Evolutionary conservation across 2,113 vertebrate genomes (phyloP).

Genomic region (Mohoua ochrocephala): DNA sequence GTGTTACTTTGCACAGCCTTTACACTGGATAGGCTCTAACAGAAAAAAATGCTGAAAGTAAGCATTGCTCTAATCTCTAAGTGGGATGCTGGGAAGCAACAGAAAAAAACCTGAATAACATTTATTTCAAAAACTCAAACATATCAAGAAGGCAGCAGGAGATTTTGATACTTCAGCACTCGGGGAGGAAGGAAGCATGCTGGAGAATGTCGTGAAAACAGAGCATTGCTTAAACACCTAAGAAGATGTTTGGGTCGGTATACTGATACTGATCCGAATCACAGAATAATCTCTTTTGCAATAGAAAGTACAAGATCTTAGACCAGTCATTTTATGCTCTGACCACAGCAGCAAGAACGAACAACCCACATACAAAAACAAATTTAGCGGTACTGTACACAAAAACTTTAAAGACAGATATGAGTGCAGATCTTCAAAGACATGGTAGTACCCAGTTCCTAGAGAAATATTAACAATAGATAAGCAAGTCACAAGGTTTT

Average conservation of each 20-base stretch:
- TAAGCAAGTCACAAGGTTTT: background rate
- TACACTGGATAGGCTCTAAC: background rate
- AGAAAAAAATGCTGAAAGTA: background rate
- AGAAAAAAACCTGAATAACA: background rate
- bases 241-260: background rate
- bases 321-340: background rate
- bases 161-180: background rate
- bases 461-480: background rate
- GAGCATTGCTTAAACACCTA: background rate
- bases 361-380: background rate
- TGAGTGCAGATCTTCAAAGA: background rate
- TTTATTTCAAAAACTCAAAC: background rate
- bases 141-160: background rate
- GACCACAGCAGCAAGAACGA: background rate
- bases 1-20: background rate
- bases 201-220: background rate
- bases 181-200: fast-evolving
- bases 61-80: background rate
- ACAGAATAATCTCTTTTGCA: background rate
- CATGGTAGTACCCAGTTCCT: background rate
- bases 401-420: background rate
- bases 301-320: background rate
- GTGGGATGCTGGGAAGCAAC: background rate
- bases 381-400: background rate
- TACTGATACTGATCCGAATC: background rate